A percentile compares a stretch with the other conserved stretches of the same genome.
These are phyloP conservation scores for Habrosyne pyritoides DNA, from an alignment of 2,888 invertebrate genomes.

Conservation along the genomic window DNA sequence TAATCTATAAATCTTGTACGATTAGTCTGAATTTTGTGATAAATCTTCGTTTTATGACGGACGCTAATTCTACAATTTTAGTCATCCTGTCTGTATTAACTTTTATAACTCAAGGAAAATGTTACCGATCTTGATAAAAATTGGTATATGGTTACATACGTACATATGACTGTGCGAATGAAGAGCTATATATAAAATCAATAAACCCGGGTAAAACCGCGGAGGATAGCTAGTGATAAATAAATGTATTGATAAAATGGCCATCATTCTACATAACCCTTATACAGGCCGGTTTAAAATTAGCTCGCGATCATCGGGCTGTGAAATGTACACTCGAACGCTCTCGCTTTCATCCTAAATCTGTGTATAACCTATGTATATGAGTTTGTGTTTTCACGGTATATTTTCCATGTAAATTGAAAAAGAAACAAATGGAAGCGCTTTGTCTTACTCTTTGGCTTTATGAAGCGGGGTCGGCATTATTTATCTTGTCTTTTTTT, in stretches of 20 bases:
- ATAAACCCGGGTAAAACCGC: too few relatives aligned
- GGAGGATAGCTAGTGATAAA: too few relatives aligned
- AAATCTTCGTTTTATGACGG: too few relatives aligned
- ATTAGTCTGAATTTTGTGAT: too few relatives aligned
- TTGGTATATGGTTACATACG: too few relatives aligned
- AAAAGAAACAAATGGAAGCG: neutral
- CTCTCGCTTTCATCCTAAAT: constrained; percentile 61
- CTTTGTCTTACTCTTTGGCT: neutral
- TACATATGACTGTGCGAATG: too few relatives aligned
- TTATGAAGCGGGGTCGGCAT: neutral
- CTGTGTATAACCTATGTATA: constrained; percentile 30
- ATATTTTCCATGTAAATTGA: constrained; percentile 31
- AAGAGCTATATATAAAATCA: too few relatives aligned
- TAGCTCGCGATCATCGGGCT: constrained; percentile 49
- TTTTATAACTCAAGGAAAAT: too few relatives aligned
- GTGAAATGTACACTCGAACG: constrained; percentile 44
- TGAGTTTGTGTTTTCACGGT: constrained; percentile 6
- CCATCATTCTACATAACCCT: constrained; percentile 24
- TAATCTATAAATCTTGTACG: too few relatives aligned
- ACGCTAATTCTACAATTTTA: too few relatives aligned
- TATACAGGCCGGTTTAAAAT: constrained; percentile 45
- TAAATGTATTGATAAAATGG: constrained; percentile 21
- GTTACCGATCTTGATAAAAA: too few relatives aligned
- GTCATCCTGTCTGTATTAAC: too few relatives aligned
- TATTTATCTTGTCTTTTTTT: neutral